These are phyloP conservation scores for Tetranychus urticae DNA, from an alignment of 1,140 invertebrate species.

Conservation along the genomic window DNA sequence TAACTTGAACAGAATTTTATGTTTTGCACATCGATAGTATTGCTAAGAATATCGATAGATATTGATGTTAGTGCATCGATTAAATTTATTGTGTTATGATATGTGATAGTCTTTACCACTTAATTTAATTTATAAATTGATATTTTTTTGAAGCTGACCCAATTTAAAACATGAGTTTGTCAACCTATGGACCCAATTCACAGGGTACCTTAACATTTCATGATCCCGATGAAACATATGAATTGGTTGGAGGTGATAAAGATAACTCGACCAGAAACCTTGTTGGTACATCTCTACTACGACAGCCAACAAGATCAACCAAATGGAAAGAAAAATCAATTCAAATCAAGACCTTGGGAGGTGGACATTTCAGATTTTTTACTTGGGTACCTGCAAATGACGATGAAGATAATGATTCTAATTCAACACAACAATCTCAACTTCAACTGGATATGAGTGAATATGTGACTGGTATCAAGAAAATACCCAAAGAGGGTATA, in stretches of 20 bases:
- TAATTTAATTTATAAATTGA: too few species aligned
- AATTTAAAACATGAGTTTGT: slow-evolving; percentile 34
- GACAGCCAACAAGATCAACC: slow-evolving; percentile 16
- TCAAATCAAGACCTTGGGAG: slow-evolving; percentile 91
- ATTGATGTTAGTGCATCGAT: too few species aligned
- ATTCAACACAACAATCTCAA: neutral
- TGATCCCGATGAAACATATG: slow-evolving; percentile 68
- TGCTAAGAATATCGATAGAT: too few species aligned
- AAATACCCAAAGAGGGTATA: slow-evolving; percentile 43
- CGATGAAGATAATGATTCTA: slow-evolving; percentile 17
- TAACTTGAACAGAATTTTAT: too few species aligned
- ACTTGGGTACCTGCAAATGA: slow-evolving; percentile 87
- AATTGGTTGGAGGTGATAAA: slow-evolving; percentile 50
- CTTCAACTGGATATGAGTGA: slow-evolving; percentile 24
- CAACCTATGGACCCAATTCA: slow-evolving; percentile 63
- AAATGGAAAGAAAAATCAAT: slow-evolving; percentile 97
- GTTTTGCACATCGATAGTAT: too few species aligned
- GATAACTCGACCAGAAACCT: neutral
- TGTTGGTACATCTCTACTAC: neutral
- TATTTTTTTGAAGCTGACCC: too few species aligned
- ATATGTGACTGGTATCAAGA: slow-evolving; percentile 63
- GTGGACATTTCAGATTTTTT: slow-evolving; percentile 77
- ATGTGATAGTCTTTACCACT: too few species aligned
- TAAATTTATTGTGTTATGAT: too few species aligned
- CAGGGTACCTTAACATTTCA: slow-evolving; percentile 71